A percentile compares a stretch with the other conserved stretches of the same genome.
Conservation (phyloP, 2,113 vertebrate genomes). For the Hypanus sabinus region DNA sequence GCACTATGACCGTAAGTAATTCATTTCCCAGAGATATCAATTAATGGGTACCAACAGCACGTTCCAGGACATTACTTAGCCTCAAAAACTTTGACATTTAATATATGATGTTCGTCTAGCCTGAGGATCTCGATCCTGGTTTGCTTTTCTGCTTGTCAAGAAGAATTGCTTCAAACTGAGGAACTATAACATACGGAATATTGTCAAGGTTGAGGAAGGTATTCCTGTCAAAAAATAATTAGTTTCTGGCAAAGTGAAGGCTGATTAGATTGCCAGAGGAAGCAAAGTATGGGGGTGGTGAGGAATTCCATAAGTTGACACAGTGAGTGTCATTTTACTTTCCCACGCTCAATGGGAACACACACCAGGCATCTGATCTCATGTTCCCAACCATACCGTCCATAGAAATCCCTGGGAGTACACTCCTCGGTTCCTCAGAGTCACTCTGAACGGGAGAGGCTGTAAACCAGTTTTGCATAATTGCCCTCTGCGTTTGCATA, state of each 20-base stretch:
- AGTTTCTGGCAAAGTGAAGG: background rate
- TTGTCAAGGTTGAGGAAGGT: background rate
- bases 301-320: background rate
- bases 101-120: background rate
- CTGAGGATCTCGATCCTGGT: background rate
- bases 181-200: background rate
- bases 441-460: background rate
- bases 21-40: background rate
- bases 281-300: background rate
- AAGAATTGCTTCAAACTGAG: background rate
- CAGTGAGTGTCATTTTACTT: background rate
- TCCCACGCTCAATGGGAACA: background rate
- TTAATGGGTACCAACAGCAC: background rate
- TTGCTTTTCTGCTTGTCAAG: background rate
- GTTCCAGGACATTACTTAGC: constrained; percentile 9
- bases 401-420: background rate
- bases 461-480: background rate
- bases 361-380: background rate
- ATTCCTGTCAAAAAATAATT: background rate
- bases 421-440: background rate
- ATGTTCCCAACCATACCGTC: background rate
- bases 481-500: background rate
- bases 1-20: background rate
- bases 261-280: background rate
- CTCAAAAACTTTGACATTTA: constrained; percentile 13